Evolutionary conservation across 2,797 vertebrate species (phyloP).

Genomic region (Diceros bicornis): DNA sequence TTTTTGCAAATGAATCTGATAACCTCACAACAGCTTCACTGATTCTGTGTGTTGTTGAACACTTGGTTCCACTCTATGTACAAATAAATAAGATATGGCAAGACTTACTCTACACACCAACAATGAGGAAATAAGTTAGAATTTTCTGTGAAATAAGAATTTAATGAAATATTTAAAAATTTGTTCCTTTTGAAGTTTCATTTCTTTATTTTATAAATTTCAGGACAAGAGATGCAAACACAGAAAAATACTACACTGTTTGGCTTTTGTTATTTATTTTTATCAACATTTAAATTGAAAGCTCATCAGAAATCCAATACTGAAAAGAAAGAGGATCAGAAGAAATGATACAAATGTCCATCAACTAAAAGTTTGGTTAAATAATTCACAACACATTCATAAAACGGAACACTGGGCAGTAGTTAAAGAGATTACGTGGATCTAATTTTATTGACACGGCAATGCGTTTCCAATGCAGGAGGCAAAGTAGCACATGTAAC

Average conservation of each 20-base stretch:
- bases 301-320: background rate
- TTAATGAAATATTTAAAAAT: background rate
- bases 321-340: background rate
- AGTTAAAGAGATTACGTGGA: background rate
- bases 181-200: background rate
- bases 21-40: background rate
- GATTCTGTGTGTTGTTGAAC: background rate
- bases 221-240: background rate
- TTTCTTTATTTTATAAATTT: conserved; percentile 37
- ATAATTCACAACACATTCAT: background rate
- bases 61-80: background rate
- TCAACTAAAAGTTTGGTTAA: background rate
- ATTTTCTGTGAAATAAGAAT: background rate
- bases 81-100: background rate
- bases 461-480: background rate
- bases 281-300: background rate
- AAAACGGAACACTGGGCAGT: background rate
- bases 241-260: background rate
- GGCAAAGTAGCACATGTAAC: background rate
- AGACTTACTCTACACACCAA: background rate
- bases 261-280: conserved; percentile 41
- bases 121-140: background rate
- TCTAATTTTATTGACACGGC: background rate
- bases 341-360: background rate
- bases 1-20: background rate